Evolutionary conservation across 1,140 invertebrate species (phyloP).

Genomic region (Aphelinus atriplicis): DNA sequence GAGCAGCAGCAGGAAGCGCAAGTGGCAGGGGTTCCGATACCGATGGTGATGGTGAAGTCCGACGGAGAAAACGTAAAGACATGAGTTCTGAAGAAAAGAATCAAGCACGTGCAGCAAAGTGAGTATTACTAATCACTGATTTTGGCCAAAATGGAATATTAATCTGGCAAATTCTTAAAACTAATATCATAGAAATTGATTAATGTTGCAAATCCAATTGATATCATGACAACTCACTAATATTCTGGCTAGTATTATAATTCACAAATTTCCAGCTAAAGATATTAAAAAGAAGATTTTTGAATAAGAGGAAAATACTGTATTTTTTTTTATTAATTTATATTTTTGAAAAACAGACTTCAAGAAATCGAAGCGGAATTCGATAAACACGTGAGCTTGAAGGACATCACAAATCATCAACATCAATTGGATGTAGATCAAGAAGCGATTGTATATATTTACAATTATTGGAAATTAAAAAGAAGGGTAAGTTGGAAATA

Average conservation of each 20-base stretch:
- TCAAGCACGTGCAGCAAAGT: constrained; percentile 82
- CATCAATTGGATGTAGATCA: constrained; percentile 81
- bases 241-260: too few species aligned
- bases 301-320: not conserved
- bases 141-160: too few species aligned
- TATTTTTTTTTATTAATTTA: constrained; percentile 9
- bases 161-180: too few species aligned
- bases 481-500: constrained; percentile 68
- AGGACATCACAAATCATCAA: constrained; percentile 81
- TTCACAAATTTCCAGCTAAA: too few species aligned
- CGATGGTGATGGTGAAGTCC: constrained; percentile 78
- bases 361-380: constrained; percentile 95
- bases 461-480: constrained; percentile 96
- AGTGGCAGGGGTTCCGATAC: constrained; percentile 68
- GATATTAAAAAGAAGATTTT: too few species aligned
- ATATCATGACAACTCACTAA: too few species aligned
- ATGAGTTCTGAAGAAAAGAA: constrained; percentile 92
- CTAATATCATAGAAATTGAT: too few species aligned
- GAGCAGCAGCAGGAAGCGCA: constrained; percentile 67
- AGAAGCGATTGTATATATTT: constrained; percentile 86
- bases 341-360: constrained; percentile 68
- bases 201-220: too few species aligned
- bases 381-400: constrained; percentile 86
- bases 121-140: constrained; percentile 43
- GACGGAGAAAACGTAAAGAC: constrained; percentile 83